Conservation (phyloP, 1,140 invertebrate genomes). For the Aphidius gifuensis region DNA sequence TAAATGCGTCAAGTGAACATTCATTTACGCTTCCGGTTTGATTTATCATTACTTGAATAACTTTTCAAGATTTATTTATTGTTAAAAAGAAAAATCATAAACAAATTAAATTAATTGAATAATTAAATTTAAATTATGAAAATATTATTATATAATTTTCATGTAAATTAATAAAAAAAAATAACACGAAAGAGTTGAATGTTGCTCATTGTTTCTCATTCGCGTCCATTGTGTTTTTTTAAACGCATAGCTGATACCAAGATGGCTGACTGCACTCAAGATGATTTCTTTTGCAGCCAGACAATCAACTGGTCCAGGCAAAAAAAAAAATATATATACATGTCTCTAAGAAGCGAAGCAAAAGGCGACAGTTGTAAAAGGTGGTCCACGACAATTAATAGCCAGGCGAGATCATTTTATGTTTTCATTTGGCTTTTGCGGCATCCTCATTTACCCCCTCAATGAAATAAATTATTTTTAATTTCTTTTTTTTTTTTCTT, state of each 20-base stretch:
- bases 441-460: slow-evolving; percentile 8
- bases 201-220: no score
- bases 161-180: no score
- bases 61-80: no score
- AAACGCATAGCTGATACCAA: slow-evolving; percentile 25
- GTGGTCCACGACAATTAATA: slow-evolving; percentile 43
- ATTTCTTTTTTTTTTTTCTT: slow-evolving; percentile 14
- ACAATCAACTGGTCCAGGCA: slow-evolving; percentile 15
- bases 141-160: slow-evolving; percentile 13
- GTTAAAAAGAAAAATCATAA: no score
- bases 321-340: no score
- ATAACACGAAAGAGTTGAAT: no score
- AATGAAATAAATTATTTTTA: not conserved
- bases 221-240: no score
- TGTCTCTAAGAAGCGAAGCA: slow-evolving; percentile 19
- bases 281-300: not conserved
- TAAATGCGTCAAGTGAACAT: no score
- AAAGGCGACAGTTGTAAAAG: slow-evolving; percentile 26
- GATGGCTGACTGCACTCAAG: slow-evolving; percentile 33
- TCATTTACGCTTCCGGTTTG: no score
- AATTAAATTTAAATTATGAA: slow-evolving; percentile 32
- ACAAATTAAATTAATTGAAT: no score
- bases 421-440: slow-evolving; percentile 37
- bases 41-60: no score
- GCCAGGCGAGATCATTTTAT: slow-evolving; percentile 43